phyloP scores from a whole-genome alignment of 1,140 invertebrate genomes.

The Drosophila malerkotliana region DNA sequence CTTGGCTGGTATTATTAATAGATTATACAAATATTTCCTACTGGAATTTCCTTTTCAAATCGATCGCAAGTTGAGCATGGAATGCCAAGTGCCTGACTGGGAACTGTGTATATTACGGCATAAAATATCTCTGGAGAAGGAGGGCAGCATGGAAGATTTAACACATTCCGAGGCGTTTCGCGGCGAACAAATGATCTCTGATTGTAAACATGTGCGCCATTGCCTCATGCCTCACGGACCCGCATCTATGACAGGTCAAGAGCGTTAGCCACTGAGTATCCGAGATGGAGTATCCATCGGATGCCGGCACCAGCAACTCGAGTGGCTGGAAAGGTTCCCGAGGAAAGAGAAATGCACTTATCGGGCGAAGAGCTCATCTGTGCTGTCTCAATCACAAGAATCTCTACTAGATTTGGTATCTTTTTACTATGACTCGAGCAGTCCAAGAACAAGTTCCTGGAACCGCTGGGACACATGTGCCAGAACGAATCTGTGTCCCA shows the following conservation, averaged over 20 bases:
- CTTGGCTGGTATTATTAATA: too few relatives aligned
- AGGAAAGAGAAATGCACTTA: neutral
- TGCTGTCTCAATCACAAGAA: slow-evolving; percentile 2
- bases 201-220: slow-evolving; percentile 37
- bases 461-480: slow-evolving; percentile 8
- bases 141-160: slow-evolving; percentile 4
- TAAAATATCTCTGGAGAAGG: neutral
- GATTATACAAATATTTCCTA: too few relatives aligned
- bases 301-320: slow-evolving; percentile 17
- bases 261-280: slow-evolving; percentile 2
- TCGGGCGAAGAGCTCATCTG: slow-evolving; percentile 16
- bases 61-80: neutral
- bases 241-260: slow-evolving; percentile 35
- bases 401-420: neutral
- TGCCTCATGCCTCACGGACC: slow-evolving; percentile 6
- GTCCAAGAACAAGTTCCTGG: slow-evolving; percentile 17
- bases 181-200: slow-evolving; percentile 26
- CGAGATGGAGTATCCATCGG: neutral
- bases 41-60: neutral
- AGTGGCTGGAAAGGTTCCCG: slow-evolving; percentile 11
- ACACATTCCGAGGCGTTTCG: slow-evolving; percentile 26
- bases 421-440: neutral
- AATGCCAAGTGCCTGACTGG: neutral
- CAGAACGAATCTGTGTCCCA: neutral
- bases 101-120: neutral